Evolutionary conservation across 2,113 vertebrate genomes (phyloP), one percentile per base, ranked within the genome.

Genomic region (Lepus europaeus): DNA sequence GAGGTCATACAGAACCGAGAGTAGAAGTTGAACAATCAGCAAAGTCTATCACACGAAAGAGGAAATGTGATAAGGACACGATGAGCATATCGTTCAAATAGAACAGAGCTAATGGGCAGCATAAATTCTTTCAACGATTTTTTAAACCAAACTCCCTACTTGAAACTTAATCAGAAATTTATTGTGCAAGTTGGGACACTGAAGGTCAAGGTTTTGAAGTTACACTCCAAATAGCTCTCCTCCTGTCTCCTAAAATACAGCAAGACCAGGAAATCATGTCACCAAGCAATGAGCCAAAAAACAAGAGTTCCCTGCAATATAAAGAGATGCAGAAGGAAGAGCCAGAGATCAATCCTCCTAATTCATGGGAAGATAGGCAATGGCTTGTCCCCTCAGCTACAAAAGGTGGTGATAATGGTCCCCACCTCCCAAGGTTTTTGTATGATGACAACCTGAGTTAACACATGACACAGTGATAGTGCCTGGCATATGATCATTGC

Each of bases 71-170:
- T 74, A 45, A n/a, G 74, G 63, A 39, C 5, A 12, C 2, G 7
- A n/a, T 29, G 64, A 61, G 69, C 51, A n/a, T 6, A 49, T 25
- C 1, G 4, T 39, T 79, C 69, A 45, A n/a, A n/a, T 2, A 59
- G 72, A 80, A 49, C 36, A 3, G 31, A n/a, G 68, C 49, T 92
- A 87, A 95, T 27, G 22, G 5, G 23, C 7, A 16, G 19, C 4
- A 61, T 61, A 87, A 87, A 93, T 91, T 80, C 94, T 80, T 86
- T 36, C 79, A 89, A 29, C 33, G 74, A 31, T 56, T 95, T 63
- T 80, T 27, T 20, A 89, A 73, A 33, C 20, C n/a, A 66, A 49
- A 66, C 36, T 59, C 77, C 76, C 7, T 14, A 9, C 61, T 36
- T 68, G 87, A 88, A 70, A 82, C n/a, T 69, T 73, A 73, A 74